A percentile compares a stretch with the other conserved stretches of the same genome.
phyloP scores from a whole-genome alignment of 2,888 invertebrate genomes.

The Formica aserva region DNA sequence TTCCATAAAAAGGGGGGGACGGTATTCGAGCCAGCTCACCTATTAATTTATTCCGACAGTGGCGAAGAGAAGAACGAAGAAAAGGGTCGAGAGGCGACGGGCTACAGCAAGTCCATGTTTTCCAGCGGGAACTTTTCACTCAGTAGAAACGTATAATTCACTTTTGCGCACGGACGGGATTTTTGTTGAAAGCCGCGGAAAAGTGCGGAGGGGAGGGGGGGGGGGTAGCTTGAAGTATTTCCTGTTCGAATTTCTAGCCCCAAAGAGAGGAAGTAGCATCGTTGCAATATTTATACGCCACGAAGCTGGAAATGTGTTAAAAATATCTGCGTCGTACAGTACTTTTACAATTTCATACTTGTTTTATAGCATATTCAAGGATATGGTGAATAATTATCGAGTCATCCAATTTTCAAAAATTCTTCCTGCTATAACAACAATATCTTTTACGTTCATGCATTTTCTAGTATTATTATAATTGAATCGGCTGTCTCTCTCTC shows the following conservation, averaged over 20 bases:
- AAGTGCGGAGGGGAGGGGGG: background rate
- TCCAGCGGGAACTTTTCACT: slow-evolving; percentile 54
- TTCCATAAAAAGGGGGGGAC: background rate
- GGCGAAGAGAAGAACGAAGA: slow-evolving; percentile 20
- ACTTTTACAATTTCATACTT: slow-evolving; percentile 19
- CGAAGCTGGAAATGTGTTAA: slow-evolving; percentile 34
- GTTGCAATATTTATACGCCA: slow-evolving; percentile 33
- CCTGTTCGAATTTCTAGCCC: slow-evolving; percentile 43
- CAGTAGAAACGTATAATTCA: slow-evolving; percentile 50
- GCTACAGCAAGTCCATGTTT: slow-evolving; percentile 45
- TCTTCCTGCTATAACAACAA: background rate
- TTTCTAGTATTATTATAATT: background rate
- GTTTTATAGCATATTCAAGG: slow-evolving; percentile 12
- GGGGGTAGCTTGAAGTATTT: slow-evolving; percentile 28
- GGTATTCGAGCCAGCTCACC: slow-evolving; percentile 20
- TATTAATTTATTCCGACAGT: slow-evolving; percentile 51
- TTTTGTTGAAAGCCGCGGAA: slow-evolving; percentile 43
- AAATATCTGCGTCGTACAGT: background rate
- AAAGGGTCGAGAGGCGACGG: slow-evolving; percentile 4
- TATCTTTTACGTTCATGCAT: background rate
- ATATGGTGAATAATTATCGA: slow-evolving; percentile 11
- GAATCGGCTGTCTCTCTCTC: background rate
- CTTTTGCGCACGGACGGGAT: slow-evolving; percentile 44
- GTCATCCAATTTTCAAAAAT: slow-evolving; percentile 21
- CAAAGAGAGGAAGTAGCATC: slow-evolving; percentile 17